These are phyloP conservation scores for Paracyprichromis sp. DNA, from an alignment of 2,113 vertebrate species.

Conservation along the genomic window DNA sequence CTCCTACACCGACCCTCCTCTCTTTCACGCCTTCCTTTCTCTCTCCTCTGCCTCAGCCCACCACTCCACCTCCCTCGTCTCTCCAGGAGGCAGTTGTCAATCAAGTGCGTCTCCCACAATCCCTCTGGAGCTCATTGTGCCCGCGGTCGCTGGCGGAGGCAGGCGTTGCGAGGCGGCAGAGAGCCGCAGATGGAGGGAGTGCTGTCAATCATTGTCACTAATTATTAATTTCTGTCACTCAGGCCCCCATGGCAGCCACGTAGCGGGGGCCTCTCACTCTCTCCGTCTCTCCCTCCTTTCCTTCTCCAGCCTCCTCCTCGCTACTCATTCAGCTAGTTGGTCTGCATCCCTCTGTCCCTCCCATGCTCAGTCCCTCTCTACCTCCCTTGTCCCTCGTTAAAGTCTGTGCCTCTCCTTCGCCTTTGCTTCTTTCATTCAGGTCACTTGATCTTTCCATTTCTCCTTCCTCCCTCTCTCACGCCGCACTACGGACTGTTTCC, in stretches of 20 bases:
- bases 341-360: conserved; percentile 31
- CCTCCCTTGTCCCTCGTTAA: conserved; percentile 55
- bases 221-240: conserved; percentile 99
- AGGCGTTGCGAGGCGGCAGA: conserved; percentile 87
- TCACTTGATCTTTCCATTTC: conserved; percentile 38
- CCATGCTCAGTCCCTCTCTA: conserved; percentile 15
- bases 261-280: conserved; percentile 46
- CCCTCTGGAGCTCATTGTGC: conserved; percentile 95
- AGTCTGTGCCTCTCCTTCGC: conserved; percentile 34
- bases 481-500: not conserved
- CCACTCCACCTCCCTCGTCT: conserved; percentile 67
- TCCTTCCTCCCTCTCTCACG: conserved; percentile 36
- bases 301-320: conserved; percentile 63
- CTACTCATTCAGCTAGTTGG: conserved; percentile 12
- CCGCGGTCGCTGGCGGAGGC: conserved; percentile 87
- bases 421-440: conserved; percentile 24
- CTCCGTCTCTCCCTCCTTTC: not conserved
- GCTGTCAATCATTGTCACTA: conserved; percentile 99
- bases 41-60: conserved; percentile 25
- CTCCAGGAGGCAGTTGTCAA: conserved; percentile 98
- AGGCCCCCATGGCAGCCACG: conserved; percentile 85
- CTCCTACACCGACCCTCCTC: conserved; percentile 14
- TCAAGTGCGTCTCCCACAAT: conserved; percentile 80
- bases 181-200: conserved; percentile 89
- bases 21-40: conserved; percentile 24